These are phyloP conservation scores for Pipistrellus nathusii DNA, from an alignment of 2,797 vertebrate genomes.

Conservation along the genomic window DNA sequence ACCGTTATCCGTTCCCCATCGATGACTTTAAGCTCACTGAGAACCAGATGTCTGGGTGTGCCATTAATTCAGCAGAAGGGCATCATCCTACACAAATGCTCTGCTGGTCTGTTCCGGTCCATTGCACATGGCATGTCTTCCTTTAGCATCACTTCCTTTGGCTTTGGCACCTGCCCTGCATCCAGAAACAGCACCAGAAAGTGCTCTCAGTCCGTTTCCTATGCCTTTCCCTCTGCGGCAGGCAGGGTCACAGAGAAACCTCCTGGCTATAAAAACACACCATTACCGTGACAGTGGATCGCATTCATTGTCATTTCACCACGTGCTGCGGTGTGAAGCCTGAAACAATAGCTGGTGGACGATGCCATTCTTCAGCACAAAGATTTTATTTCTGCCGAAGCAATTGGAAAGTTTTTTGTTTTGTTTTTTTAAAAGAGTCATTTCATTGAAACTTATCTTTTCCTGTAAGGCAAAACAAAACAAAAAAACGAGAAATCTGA, in stretches of 20 bases:
- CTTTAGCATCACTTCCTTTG: neutral
- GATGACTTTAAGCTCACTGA: neutral
- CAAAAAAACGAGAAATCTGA: neutral
- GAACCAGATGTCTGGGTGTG: neutral
- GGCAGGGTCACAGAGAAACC: neutral
- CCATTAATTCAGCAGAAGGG: neutral
- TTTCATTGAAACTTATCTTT: slow-evolving; percentile 7
- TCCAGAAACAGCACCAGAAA: neutral
- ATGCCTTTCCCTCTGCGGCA: neutral
- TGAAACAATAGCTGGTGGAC: neutral
- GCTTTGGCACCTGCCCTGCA: neutral
- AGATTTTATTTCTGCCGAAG: neutral
- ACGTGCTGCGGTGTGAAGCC: neutral
- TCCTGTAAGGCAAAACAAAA: neutral
- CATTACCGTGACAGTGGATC: neutral
- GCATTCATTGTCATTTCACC: neutral
- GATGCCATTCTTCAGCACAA: neutral
- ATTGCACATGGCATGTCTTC: neutral
- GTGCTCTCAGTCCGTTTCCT: neutral
- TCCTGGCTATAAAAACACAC: neutral
- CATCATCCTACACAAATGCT: neutral
- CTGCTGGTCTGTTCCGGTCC: neutral
- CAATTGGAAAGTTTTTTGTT: neutral
- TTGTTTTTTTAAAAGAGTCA: neutral
- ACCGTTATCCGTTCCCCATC: neutral